Percentiles rank a stretch among this genome's conserved stretches.
Conservation (phyloP, 2,888 invertebrate genomes). For the Apamea anceps region DNA sequence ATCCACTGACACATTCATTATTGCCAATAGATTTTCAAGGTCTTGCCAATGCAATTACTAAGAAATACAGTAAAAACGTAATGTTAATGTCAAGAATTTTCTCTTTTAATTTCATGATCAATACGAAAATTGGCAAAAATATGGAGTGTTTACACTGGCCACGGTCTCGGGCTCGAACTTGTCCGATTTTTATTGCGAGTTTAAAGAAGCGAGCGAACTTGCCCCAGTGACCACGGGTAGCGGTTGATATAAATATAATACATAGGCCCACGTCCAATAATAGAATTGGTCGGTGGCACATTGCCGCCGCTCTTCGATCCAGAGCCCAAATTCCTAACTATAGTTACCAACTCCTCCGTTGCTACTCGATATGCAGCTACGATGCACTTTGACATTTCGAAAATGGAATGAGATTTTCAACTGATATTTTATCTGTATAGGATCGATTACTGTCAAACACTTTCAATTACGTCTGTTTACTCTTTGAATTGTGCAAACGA, state of each 20-base stretch:
- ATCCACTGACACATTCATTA: slow-evolving; percentile 31
- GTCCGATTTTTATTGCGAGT: slow-evolving; percentile 87
- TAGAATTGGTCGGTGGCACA: slow-evolving; percentile 77
- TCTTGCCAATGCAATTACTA: slow-evolving; percentile 41
- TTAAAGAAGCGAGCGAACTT: slow-evolving; percentile 87
- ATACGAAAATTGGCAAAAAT: slow-evolving; percentile 68
- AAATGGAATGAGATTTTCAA: slow-evolving; percentile 46
- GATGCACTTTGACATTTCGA: slow-evolving; percentile 72
- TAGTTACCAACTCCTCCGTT: slow-evolving; percentile 58
- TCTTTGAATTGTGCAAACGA: slow-evolving; percentile 37
- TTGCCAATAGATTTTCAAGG: slow-evolving; percentile 56
- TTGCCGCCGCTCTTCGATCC: slow-evolving; percentile 71
- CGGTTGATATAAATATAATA: slow-evolving; percentile 86
- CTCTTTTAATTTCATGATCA: slow-evolving; percentile 43
- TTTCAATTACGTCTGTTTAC: slow-evolving; percentile 31
- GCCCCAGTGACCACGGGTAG: slow-evolving; percentile 86
- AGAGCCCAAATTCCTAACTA: slow-evolving; percentile 71
- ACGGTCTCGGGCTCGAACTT: slow-evolving; percentile 86
- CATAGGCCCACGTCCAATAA: slow-evolving; percentile 79
- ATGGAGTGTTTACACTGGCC: slow-evolving; percentile 77
- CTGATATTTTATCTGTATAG: slow-evolving; percentile 8
- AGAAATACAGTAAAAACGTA: slow-evolving; percentile 22
- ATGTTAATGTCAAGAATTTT: slow-evolving; percentile 29
- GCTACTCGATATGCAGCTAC: slow-evolving; percentile 63
- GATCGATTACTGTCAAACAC: slow-evolving; percentile 21